Evolutionary conservation across 2,888 invertebrate genomes (phyloP), one percentile per base, ranked within the genome.

Genomic region (Rhabditophanes sp.): DNA sequence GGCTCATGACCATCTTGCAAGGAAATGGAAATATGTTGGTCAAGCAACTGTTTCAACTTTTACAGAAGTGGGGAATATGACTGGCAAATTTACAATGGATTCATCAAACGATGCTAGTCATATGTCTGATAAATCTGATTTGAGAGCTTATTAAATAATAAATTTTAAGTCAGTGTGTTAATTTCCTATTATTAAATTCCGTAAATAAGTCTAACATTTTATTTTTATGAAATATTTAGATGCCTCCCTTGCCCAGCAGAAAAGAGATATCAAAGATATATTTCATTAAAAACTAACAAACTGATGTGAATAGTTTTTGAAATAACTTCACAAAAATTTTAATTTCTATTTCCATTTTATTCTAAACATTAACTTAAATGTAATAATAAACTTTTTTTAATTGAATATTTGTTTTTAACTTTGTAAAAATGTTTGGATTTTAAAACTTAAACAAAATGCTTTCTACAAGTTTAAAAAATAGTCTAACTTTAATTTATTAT

Each of bases 1-100:
- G 1, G 42, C 57, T 20, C 53, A 56, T 33, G 50, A 56, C 35
- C 45, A 53, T 3, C 39, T 60, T 8, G 42, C 37, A 21, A 44
- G 37, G 18, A 25, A 37, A 8, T 51, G 30, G 27, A 55, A 49
- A 29, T 61, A 60, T 37, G 60, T 60, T 17, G 60, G 60, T 2
- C 60, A 60, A 23, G 44, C 44, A n/a, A 49, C 51, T 2, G 42
- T 49, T 11, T 35, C 36, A 16, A 45, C 36, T 11, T 35, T 60
- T 42, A 41, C 41, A 33, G 52, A 53, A 35, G 34, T 34, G 1
- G 37, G 34, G 5, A 14, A 30, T 16, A 33, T 31, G 1, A 37
- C 48, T 1, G 46, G 41, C 6, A 35, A 44, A 11, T 53, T 51
- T 35, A 27, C 44, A 4, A 35, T 43, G 24, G 45, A 45, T n/a